These are phyloP conservation scores for Chalcosyrphus nemorum DNA, from an alignment of 2,888 invertebrate species.

Conservation along the genomic window DNA sequence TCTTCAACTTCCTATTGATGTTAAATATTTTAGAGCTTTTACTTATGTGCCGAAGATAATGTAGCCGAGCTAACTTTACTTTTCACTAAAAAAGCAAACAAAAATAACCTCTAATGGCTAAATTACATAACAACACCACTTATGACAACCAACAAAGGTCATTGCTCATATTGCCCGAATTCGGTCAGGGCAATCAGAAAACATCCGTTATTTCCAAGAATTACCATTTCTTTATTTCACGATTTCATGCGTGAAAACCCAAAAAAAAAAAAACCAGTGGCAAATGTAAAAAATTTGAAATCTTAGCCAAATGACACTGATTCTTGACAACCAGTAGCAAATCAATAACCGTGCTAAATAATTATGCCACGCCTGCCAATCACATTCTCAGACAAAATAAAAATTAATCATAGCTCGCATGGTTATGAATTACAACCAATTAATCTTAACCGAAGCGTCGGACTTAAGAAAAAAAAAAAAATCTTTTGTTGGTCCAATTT, in stretches of 20 bases:
- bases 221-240: not conserved
- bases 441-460: constrained; percentile 38
- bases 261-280: constrained; percentile 47
- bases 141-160: not conserved
- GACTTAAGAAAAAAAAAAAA: not conserved
- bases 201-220: not conserved
- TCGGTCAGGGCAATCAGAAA: not conserved
- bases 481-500: not conserved
- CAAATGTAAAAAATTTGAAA: constrained; percentile 5
- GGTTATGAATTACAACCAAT: constrained; percentile 26
- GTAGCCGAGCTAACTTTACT: too few species aligned
- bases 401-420: constrained; percentile 19
- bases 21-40: too few species aligned
- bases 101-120: too few species aligned
- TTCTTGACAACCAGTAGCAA: not conserved
- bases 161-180: constrained; percentile 6
- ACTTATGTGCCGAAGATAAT: too few species aligned
- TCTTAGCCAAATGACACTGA: not conserved
- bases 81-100: too few species aligned
- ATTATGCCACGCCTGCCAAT: constrained; percentile 35
- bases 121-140: not conserved
- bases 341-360: constrained; percentile 12
- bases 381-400: not conserved
- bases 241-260: constrained; percentile 15
- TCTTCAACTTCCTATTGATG: too few species aligned